A percentile compares a stretch with the other conserved stretches of the same genome.
Evolutionary conservation across 1,140 invertebrate species (phyloP).

Genomic region (Berghia stephanieae): DNA sequence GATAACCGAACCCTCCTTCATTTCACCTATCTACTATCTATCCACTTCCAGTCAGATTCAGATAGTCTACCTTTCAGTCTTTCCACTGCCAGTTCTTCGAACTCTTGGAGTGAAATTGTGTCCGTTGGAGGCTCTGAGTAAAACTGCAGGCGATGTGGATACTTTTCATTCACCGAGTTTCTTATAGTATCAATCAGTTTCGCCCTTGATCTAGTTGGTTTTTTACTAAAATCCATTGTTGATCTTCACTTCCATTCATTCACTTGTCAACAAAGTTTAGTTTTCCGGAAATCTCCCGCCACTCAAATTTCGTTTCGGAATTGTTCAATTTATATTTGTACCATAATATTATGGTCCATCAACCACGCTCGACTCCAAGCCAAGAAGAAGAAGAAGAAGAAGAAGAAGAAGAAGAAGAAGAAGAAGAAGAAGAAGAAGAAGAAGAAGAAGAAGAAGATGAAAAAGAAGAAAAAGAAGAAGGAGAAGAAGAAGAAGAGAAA

Average conservation of each 20-base stretch:
- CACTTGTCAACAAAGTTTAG: background rate
- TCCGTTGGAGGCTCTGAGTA: conserved; percentile 82
- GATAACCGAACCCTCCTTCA: too few relatives aligned
- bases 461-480: background rate
- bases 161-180: conserved; percentile 15
- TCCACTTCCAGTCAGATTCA: too few relatives aligned
- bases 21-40: too few relatives aligned
- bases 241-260: background rate
- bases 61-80: conserved; percentile 80
- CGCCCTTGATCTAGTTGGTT: conserved; percentile 5
- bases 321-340: background rate
- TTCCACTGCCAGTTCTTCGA: conserved; percentile 87
- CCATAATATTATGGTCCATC: background rate
- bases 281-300: conserved; percentile 17
- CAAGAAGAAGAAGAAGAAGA: background rate
- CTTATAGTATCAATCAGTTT: background rate
- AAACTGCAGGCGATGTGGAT: conserved; percentile 66
- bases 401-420: background rate
- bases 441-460: background rate
- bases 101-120: conserved; percentile 81
- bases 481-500: background rate
- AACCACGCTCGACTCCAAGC: background rate
- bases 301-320: conserved; percentile 18
- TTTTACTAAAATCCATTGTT: background rate
- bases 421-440: conserved; percentile 14